phyloP scores from a whole-genome alignment of 2,113 vertebrate species.

The Haemorhous mexicanus region DNA sequence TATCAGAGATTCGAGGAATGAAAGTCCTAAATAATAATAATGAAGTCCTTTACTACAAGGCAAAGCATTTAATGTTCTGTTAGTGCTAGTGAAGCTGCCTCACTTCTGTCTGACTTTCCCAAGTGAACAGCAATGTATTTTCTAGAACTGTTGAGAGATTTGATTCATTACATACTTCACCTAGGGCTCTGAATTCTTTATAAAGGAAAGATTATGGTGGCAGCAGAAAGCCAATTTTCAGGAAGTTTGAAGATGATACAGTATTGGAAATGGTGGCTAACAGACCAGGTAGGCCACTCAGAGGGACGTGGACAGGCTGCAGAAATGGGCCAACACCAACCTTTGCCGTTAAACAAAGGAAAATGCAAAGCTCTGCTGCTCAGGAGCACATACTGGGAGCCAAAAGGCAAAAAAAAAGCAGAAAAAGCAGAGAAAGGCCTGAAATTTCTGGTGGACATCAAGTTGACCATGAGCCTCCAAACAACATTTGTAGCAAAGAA shows the following conservation, averaged over 20 bases:
- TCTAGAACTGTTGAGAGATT: background rate
- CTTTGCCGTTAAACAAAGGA: background rate
- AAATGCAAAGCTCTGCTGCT: background rate
- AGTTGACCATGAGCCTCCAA: background rate
- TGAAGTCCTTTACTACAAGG: background rate
- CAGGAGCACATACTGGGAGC: background rate
- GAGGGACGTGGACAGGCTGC: background rate
- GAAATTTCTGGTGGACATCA: background rate
- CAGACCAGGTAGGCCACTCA: background rate
- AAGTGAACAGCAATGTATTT: background rate
- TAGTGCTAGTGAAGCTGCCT: background rate
- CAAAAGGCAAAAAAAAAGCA: background rate
- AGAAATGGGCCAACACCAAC: background rate
- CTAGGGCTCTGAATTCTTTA: background rate
- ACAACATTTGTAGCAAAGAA: background rate
- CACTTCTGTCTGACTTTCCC: background rate
- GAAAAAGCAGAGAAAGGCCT: background rate
- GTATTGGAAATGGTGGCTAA: background rate
- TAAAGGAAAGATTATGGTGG: background rate
- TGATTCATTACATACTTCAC: background rate
- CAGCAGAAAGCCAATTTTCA: background rate
- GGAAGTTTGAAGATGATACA: background rate
- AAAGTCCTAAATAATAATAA: background rate
- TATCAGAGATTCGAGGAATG: background rate
- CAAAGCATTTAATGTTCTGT: background rate